Conservation (phyloP, 2,113 vertebrate species). For the Gasterosteus nipponicus region DNA sequence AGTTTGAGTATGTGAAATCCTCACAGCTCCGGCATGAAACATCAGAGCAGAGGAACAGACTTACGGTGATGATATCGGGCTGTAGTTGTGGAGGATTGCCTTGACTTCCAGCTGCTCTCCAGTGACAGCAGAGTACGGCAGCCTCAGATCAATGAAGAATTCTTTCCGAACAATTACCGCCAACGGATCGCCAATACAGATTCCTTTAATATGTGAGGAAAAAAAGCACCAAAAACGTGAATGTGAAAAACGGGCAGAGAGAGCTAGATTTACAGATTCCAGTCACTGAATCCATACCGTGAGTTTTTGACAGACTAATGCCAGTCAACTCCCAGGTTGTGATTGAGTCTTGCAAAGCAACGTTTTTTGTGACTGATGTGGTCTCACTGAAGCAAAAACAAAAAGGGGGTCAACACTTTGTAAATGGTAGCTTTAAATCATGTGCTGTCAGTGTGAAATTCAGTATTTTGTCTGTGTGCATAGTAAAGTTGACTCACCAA, state of each 20-base stretch:
- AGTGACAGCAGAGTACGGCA: conserved; percentile 79
- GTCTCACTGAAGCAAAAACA: conserved; percentile 43
- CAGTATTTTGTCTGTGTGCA: not conserved
- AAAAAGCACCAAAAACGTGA: not conserved
- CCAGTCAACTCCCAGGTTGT: conserved; percentile 91
- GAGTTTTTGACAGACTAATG: conserved; percentile 82
- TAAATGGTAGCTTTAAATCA: not conserved
- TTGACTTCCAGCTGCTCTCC: conserved; percentile 82
- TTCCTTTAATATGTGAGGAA: conserved; percentile 73
- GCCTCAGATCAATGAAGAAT: conserved; percentile 87
- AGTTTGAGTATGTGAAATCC: too few species aligned
- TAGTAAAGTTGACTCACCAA: conserved; percentile 58
- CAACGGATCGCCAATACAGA: conserved; percentile 87
- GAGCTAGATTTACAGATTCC: not conserved
- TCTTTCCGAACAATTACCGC: conserved; percentile 84
- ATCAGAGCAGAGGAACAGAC: conserved; percentile 14
- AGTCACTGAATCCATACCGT: conserved; percentile 50
- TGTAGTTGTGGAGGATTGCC: conserved; percentile 79
- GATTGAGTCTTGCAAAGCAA: conserved; percentile 87
- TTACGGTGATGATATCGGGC: conserved; percentile 56
- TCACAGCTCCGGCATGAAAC: not conserved
- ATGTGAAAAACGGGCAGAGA: not conserved
- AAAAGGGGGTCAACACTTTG: not conserved
- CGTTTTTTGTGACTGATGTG: not conserved
- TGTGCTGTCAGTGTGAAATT: too few species aligned